Percentiles rank a stretch among this genome's conserved stretches.
Evolutionary conservation across 2,888 invertebrate species (phyloP).

Genomic region (Chloroclystis v-ata): DNA sequence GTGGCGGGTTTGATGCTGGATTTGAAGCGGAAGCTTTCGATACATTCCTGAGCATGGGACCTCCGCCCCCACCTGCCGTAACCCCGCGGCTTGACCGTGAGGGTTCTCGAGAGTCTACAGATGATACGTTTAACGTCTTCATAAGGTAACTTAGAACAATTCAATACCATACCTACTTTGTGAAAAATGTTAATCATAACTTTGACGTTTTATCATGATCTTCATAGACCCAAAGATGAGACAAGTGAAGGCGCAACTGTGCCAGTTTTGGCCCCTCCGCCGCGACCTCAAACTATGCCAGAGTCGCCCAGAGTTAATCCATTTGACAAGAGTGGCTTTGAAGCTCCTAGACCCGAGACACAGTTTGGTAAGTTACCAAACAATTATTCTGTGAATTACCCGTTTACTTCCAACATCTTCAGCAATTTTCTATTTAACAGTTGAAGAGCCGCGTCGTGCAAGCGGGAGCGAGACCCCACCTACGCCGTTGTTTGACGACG

Average conservation of each 20-base stretch:
- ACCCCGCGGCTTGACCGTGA: slow-evolving; percentile 80
- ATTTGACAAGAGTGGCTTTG: slow-evolving; percentile 81
- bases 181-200: neutral
- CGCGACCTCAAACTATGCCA: slow-evolving; percentile 74
- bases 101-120: slow-evolving; percentile 87
- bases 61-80: slow-evolving; percentile 83
- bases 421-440: slow-evolving; percentile 1
- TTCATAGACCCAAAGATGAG: slow-evolving; percentile 74
- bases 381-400: too few relatives aligned
- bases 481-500: slow-evolving; percentile 96
- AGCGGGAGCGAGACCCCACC: slow-evolving; percentile 85
- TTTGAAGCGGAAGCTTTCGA: slow-evolving; percentile 88
- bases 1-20: slow-evolving; percentile 81
- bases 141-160: slow-evolving; percentile 78
- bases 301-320: slow-evolving; percentile 86
- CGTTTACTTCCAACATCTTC: too few relatives aligned
- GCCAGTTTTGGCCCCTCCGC: slow-evolving; percentile 84
- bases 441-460: slow-evolving; percentile 36
- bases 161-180: neutral
- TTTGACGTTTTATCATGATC: neutral
- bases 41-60: slow-evolving; percentile 87
- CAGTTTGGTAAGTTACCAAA: slow-evolving; percentile 34
- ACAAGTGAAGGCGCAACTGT: slow-evolving; percentile 56
- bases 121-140: slow-evolving; percentile 88
- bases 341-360: slow-evolving; percentile 45